A percentile compares a stretch with the other conserved stretches of the same genome.
Evolutionary conservation across 2,888 invertebrate genomes (phyloP).

Genomic region (Parnassius glacialis): DNA sequence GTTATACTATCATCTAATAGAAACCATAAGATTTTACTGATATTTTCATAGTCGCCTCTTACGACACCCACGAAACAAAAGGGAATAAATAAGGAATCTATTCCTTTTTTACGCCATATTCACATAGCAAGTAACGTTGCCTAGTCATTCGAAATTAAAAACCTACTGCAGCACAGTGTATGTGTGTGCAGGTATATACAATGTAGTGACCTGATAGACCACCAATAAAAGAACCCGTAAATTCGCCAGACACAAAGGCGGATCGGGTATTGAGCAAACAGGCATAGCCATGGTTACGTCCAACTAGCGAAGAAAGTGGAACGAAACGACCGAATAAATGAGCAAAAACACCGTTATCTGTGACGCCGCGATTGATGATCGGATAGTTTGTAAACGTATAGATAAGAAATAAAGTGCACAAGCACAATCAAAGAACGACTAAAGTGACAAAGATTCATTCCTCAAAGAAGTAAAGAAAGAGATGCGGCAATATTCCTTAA

Average conservation of each 20-base stretch:
- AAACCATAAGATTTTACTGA: too few relatives aligned
- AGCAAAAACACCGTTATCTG: conserved; percentile 36
- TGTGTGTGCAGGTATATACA: too few relatives aligned
- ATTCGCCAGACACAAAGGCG: conserved; percentile 31
- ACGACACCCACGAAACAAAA: too few relatives aligned
- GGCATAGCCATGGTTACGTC: conserved; percentile 63
- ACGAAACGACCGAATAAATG: conserved; percentile 56
- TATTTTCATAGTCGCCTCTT: too few relatives aligned
- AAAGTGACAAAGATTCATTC: too few relatives aligned
- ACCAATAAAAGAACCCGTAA: conserved; percentile 6
- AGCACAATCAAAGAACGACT: neutral
- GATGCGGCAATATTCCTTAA: neutral
- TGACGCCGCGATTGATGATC: conserved; percentile 41
- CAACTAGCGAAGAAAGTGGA: conserved; percentile 62
- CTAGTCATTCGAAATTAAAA: conserved; percentile 1
- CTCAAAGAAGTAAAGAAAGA: neutral
- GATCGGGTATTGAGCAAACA: conserved; percentile 51
- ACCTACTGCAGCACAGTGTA: neutral
- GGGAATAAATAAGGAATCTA: too few relatives aligned
- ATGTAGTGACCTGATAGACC: neutral
- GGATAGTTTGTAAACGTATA: conserved; percentile 34
- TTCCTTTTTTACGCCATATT: too few relatives aligned
- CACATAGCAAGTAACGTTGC: neutral
- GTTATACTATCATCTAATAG: too few relatives aligned
- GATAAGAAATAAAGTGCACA: conserved; percentile 6